Percentiles rank a stretch among this genome's conserved stretches.
These are phyloP conservation scores for Daboia siamensis DNA, from an alignment of 2,113 vertebrate genomes.

Conservation along the genomic window DNA sequence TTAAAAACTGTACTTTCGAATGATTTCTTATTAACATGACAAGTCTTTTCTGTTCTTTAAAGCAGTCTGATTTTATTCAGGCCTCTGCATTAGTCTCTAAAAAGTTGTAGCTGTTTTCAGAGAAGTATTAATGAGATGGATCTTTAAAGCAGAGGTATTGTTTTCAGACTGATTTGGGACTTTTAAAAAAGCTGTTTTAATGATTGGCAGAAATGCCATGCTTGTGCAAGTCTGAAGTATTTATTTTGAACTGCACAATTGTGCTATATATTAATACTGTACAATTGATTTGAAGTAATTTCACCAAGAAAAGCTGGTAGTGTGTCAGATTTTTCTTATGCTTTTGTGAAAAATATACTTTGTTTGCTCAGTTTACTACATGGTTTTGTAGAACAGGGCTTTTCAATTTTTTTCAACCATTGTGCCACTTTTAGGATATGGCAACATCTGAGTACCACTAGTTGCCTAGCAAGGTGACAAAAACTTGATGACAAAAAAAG, in stretches of 20 bases:
- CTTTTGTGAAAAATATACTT: background rate
- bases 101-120: background rate
- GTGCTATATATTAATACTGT: background rate
- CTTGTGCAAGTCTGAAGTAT: background rate
- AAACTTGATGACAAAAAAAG: too few species aligned
- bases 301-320: background rate
- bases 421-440: too few species aligned
- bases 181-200: background rate
- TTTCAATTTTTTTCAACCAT: too few species aligned
- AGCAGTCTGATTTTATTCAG: background rate
- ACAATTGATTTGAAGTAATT: background rate
- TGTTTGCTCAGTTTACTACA: background rate
- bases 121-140: background rate
- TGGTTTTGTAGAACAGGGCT: background rate
- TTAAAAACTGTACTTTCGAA: background rate
- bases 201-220: background rate
- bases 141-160: background rate
- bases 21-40: background rate
- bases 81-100: background rate
- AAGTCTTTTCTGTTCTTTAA: background rate
- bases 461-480: too few species aligned
- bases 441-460: too few species aligned
- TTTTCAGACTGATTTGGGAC: background rate
- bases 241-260: background rate
- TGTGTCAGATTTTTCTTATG: background rate